phyloP scores from a whole-genome alignment of 2,888 invertebrate genomes.

The Aspidiotus destructor region DNA sequence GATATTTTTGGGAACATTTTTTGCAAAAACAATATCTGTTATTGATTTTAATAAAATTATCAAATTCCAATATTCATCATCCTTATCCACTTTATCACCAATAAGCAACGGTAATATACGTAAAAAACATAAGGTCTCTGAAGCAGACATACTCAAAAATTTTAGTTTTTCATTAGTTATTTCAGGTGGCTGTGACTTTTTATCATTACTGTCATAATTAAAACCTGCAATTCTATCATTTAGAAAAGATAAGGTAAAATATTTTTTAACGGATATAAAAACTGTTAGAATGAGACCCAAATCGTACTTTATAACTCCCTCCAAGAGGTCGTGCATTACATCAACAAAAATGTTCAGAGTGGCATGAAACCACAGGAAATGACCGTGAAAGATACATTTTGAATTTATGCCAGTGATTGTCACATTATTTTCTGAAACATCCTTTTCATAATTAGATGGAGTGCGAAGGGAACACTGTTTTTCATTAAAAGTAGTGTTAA shows the following conservation, averaged over 20 bases:
- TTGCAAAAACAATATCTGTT: neutral
- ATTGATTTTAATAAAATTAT: neutral
- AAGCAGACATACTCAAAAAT: neutral
- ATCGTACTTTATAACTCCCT: neutral
- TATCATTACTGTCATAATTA: neutral
- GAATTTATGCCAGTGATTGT: neutral
- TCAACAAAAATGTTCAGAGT: neutral
- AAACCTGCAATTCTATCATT: neutral
- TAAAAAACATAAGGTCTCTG: neutral
- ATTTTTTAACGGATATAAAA: neutral
- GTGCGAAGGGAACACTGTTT: neutral
- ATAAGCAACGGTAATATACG: neutral
- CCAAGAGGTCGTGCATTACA: neutral
- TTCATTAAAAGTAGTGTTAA: neutral
- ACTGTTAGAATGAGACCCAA: neutral
- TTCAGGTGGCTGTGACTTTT: neutral
- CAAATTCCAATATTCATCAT: neutral
- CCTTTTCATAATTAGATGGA: neutral
- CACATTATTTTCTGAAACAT: neutral
- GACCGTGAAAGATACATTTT: neutral
- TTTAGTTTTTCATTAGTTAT: neutral
- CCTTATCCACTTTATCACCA: neutral
- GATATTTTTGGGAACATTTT: fast-evolving
- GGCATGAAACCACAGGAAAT: neutral
- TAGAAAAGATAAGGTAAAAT: neutral